Percentiles rank a stretch among this genome's conserved stretches.
These are phyloP conservation scores for Coecobrya sp. DNA, from an alignment of 2,888 invertebrate genomes.

Conservation along the genomic window DNA sequence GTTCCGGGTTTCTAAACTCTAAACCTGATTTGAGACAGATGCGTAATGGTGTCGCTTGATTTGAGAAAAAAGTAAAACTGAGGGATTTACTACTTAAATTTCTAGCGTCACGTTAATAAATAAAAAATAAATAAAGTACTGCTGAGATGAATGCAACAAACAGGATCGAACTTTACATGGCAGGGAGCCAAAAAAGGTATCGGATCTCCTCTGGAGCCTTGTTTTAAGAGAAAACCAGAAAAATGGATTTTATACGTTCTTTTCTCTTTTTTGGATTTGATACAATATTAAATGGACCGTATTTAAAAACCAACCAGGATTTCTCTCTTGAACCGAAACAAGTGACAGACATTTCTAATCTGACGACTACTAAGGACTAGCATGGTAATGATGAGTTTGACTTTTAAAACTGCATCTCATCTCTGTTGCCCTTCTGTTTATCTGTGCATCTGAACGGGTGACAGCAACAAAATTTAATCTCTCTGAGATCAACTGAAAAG, in stretches of 20 bases:
- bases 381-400: background rate
- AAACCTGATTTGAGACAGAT: conserved; percentile 73
- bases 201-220: conserved; percentile 74
- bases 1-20: conserved; percentile 69
- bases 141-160: conserved; percentile 51
- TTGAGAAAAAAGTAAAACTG: conserved; percentile 16
- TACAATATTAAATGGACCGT: background rate
- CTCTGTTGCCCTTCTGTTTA: background rate
- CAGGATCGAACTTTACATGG: conserved; percentile 58
- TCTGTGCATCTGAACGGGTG: conserved; percentile 46
- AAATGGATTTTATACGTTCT: conserved; percentile 42
- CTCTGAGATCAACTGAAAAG: conserved; percentile 49
- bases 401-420: conserved; percentile 29
- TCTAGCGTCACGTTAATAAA: conserved; percentile 65
- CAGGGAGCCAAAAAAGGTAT: conserved; percentile 72
- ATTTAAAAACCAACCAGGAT: background rate
- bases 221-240: conserved; percentile 63
- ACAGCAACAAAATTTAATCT: conserved; percentile 67
- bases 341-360: conserved; percentile 31
- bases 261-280: conserved; percentile 37
- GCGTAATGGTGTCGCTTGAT: conserved; percentile 61
- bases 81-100: conserved; percentile 56
- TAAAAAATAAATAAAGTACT: conserved; percentile 53
- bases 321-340: conserved; percentile 22
- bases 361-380: background rate